Base-by-base conservation (phyloP, 2,113 vertebrate genomes). In the Athene cunicularia region DNA sequence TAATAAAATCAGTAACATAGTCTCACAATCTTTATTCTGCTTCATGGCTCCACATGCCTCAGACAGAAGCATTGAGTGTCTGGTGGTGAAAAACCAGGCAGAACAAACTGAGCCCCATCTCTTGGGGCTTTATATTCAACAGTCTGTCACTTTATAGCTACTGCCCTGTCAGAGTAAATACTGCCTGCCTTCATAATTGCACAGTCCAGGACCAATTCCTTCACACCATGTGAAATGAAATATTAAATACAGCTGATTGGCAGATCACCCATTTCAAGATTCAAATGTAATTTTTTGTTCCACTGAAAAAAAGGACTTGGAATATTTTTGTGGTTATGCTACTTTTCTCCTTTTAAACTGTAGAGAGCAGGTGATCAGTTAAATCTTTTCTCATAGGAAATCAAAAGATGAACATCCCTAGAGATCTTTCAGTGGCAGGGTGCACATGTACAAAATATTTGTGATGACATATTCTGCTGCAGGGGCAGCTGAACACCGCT, bases 391-490 rank as follows among this genome's bases (percentile, higher is more conserved):
- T 80, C 5, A 12, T 28, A 59, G 35, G 53, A 82, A 88, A 86
- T 64, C 19, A 85, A 63, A 82, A 52, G 32, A 79, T 63, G 56
- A 86, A 18, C 43, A 56, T 86, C 45, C 32, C 24, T 39, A 12
- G 66, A 70, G 56, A 58, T 63, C 30, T 83, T 63, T 59, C 79
- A 66, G 59, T 80, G 83, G 11, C 43, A 82, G 13, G n/a, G 22
- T 87, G 73, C 71, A 43, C 27, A 33, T 13, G 17, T 80, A 70
- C 21, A 88, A 55, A 11, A 2, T 67, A 74, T 33, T 93, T 79
- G 35, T 73, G 86, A 55, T 67, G 91, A 71, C 76, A 60, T 56
- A 72, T 68, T 95, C 28, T 68, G 86, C 95, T 91, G 85, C 71
- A 82, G 91, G 66, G 11, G 16, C 47, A 73, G 10, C 11, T 6